Percentiles rank a stretch among this genome's conserved stretches.
Evolutionary conservation across 2,888 invertebrate species (phyloP).

Genomic region (Scelioninae gen. 1): DNA sequence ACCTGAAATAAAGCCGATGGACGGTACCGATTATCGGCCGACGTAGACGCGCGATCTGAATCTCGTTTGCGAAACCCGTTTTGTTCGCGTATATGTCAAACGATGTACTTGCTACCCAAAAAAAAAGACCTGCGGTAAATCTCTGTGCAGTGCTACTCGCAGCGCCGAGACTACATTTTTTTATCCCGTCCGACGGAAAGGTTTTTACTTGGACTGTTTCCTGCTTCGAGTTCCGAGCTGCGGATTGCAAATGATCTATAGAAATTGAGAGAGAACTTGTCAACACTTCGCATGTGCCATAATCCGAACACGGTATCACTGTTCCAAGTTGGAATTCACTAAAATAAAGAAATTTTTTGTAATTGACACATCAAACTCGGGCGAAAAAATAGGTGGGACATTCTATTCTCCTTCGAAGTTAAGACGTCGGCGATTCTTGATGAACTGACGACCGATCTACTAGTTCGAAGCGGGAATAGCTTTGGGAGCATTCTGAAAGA

Average conservation of each 20-base stretch:
- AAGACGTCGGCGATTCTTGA: constrained; percentile 71
- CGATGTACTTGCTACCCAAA: constrained; percentile 64
- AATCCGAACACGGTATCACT: background rate
- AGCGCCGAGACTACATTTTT: constrained; percentile 28
- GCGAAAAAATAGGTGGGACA: constrained; percentile 32
- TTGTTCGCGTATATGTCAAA: constrained; percentile 70
- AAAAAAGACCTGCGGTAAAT: constrained; percentile 73
- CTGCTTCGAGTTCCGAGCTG: background rate
- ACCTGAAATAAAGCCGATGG: constrained; percentile 73
- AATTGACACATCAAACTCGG: constrained; percentile 50
- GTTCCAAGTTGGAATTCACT: background rate
- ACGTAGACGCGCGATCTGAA: constrained; percentile 71
- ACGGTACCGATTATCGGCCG: constrained; percentile 75
- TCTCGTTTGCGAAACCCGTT: constrained; percentile 78
- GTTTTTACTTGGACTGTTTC: too few relatives aligned
- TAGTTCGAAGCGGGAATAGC: constrained; percentile 69
- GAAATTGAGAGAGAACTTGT: background rate
- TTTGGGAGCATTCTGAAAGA: constrained; percentile 76
- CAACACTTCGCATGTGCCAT: background rate
- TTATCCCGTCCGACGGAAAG: constrained; percentile 31
- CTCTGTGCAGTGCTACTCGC: constrained; percentile 73
- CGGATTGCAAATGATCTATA: too few relatives aligned
- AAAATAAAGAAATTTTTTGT: background rate
- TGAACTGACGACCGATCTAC: constrained; percentile 69
- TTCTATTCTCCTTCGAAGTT: constrained; percentile 57